Conservation (phyloP, 2,113 vertebrate genomes). For the Serinus canaria region DNA sequence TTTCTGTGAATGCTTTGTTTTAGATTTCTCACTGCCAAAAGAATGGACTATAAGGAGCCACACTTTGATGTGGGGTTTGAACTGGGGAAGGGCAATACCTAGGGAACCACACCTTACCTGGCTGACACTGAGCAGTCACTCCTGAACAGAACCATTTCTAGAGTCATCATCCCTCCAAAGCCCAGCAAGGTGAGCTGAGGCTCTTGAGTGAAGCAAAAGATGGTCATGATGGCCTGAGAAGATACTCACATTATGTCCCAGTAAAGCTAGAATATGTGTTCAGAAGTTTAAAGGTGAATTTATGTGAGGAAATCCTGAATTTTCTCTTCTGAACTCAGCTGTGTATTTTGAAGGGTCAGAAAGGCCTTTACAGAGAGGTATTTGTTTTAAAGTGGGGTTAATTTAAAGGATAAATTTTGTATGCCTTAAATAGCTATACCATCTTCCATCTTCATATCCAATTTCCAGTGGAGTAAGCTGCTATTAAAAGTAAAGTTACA, state of each 20-base stretch:
- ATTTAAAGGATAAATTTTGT: not conserved
- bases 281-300: not conserved
- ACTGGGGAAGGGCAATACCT: not conserved
- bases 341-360: not conserved
- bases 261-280: not conserved
- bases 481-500: not conserved
- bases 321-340: not conserved
- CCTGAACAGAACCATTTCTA: not conserved
- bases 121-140: not conserved
- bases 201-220: not conserved
- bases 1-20: not conserved
- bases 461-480: not conserved
- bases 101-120: not conserved
- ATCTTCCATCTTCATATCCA: no score
- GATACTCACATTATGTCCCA: not conserved
- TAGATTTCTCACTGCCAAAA: not conserved
- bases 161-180: not conserved
- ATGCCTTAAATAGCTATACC: not conserved
- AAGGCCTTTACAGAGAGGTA: not conserved
- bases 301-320: not conserved
- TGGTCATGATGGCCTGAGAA: not conserved
- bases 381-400: not conserved
- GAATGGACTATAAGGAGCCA: not conserved
- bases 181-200: not conserved
- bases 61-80: rapidly evolving